Percentiles rank a stretch among this genome's conserved stretches.
Evolutionary conservation across 1,140 invertebrate genomes (phyloP).

Genomic region (Platorchestia sp.): DNA sequence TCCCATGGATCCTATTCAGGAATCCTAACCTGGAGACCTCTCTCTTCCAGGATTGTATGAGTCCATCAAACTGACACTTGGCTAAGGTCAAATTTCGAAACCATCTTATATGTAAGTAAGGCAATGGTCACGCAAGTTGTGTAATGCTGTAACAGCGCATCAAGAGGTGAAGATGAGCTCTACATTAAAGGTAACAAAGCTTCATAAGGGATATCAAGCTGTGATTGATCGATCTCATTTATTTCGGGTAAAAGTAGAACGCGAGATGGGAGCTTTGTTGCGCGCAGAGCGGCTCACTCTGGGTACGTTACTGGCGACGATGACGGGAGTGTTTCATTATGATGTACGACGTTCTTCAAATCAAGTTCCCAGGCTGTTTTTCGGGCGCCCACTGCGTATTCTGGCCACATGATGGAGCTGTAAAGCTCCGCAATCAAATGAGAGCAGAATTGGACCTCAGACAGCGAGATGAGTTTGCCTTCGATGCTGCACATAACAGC

Average conservation of each 20-base stretch:
- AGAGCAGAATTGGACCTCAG: not conserved
- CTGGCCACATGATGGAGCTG: not conserved
- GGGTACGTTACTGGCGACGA: not conserved
- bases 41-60: not conserved
- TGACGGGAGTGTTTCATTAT: not conserved
- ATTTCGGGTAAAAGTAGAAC: conserved; percentile 43
- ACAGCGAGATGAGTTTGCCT: not conserved
- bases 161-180: conserved; percentile 46
- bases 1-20: not conserved
- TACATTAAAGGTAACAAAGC: conserved; percentile 53
- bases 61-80: conserved; percentile 21
- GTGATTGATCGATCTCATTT: conserved; percentile 55
- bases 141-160: conserved; percentile 25
- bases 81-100: conserved; percentile 19
- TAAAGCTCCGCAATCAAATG: not conserved
- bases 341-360: not conserved
- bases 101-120: not conserved
- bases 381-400: not conserved
- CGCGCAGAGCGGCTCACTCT: not conserved
- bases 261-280: conserved; percentile 26
- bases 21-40: not conserved
- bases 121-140: conserved; percentile 36
- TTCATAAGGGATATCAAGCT: conserved; percentile 52
- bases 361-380: not conserved
- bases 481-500: not conserved